A percentile compares a stretch with the other conserved stretches of the same genome.
These are phyloP conservation scores for Lutjanus argentimaculatus DNA, from an alignment of 2,797 vertebrate genomes.

Conservation along the genomic window DNA sequence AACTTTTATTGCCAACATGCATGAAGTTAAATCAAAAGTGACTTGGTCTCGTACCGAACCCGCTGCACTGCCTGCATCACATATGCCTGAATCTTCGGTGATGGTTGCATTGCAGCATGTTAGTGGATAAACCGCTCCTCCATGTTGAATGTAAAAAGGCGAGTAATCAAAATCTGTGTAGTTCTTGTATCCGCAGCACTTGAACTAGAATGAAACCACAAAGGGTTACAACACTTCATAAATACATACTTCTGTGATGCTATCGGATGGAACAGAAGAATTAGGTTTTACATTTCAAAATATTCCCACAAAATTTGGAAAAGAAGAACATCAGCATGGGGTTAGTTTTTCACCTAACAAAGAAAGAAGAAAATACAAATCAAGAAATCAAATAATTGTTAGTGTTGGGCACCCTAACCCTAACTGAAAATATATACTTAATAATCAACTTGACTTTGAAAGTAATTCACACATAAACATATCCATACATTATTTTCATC, in stretches of 20 bases:
- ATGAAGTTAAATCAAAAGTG: neutral
- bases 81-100: rapidly evolving
- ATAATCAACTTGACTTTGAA: too few relatives aligned
- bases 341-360: too few relatives aligned
- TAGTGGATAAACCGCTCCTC: conserved; percentile 15
- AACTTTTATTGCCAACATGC: neutral
- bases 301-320: neutral
- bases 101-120: conserved; percentile 61
- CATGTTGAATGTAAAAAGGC: rapidly evolving
- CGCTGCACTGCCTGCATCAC: rapidly evolving
- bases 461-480: too few relatives aligned
- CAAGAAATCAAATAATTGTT: neutral
- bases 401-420: too few relatives aligned
- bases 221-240: neutral
- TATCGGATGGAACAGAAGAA: too few relatives aligned
- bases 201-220: conserved; percentile 71
- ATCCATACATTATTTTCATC: too few relatives aligned
- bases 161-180: conserved; percentile 83
- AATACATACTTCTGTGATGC: neutral
- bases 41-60: conserved; percentile 2
- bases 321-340: neutral
- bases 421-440: too few relatives aligned
- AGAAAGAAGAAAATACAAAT: neutral
- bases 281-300: neutral
- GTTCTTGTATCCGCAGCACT: conserved; percentile 85